phyloP scores from a whole-genome alignment of 2,797 vertebrate genomes.

The Eulemur mongoz region DNA sequence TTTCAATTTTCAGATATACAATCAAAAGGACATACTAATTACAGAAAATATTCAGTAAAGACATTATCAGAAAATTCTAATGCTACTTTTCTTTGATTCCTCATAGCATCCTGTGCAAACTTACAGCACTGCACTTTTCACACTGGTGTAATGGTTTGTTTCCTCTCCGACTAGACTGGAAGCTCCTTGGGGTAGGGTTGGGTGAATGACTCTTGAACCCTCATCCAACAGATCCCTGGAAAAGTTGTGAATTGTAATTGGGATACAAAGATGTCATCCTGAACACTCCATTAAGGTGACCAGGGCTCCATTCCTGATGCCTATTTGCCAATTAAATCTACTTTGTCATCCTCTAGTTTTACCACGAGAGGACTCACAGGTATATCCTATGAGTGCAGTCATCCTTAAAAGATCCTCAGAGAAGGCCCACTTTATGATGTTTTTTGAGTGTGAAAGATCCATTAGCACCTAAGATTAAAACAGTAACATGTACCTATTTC shows the following conservation, averaged over 20 bases:
- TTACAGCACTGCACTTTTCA: background rate
- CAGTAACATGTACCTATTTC: background rate
- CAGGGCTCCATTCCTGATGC: background rate
- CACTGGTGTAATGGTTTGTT: background rate
- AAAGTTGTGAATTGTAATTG: background rate
- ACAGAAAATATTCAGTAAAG: background rate
- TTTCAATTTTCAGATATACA: background rate
- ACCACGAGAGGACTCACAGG: background rate
- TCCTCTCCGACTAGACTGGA: background rate
- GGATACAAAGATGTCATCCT: background rate
- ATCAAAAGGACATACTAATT: background rate
- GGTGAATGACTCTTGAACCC: background rate
- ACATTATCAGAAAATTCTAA: background rate
- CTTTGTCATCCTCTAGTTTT: background rate
- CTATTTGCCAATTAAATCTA: background rate
- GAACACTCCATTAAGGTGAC: background rate
- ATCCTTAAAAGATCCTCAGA: background rate
- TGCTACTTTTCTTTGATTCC: background rate
- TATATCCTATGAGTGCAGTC: background rate
- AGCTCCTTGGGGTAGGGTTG: background rate
- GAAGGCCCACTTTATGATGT: background rate
- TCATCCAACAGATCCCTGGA: background rate
- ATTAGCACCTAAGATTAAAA: slow-evolving; percentile 2
- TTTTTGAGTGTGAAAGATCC: background rate
- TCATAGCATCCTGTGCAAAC: background rate